A percentile compares a stretch with the other conserved stretches of the same genome.
These are phyloP conservation scores for Valencia hispanica DNA, from an alignment of 2,797 vertebrate genomes.

Conservation along the genomic window DNA sequence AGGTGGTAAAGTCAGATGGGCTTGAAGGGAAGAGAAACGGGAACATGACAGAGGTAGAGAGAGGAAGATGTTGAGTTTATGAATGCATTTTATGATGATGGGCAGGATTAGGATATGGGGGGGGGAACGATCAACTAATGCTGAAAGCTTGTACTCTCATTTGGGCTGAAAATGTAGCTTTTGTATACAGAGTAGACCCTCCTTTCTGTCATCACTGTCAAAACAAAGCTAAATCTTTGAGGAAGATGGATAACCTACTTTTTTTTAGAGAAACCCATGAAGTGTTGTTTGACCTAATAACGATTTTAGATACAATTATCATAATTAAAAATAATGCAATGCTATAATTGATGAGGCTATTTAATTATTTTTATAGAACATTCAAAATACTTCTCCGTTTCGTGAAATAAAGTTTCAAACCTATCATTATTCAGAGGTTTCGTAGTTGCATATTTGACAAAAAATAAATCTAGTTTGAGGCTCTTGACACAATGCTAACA, in stretches of 20 bases:
- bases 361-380: no score
- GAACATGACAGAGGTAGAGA: conserved; percentile 15
- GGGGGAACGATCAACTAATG: conserved; percentile 46
- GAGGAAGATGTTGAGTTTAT: conserved; percentile 3
- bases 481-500: no score
- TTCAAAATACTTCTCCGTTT: no score
- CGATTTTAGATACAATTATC: neutral
- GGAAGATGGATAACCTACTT: neutral
- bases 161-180: conserved; percentile 24
- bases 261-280: neutral
- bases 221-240: neutral
- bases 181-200: neutral
- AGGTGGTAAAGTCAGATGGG: neutral
- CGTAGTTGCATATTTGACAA: no score
- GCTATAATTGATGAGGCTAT: no score
- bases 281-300: neutral
- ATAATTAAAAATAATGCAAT: neutral
- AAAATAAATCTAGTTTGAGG: no score
- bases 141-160: conserved; percentile 42
- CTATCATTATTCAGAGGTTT: no score
- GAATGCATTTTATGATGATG: conserved; percentile 23
- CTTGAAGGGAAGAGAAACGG: conserved; percentile 5
- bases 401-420: no score
- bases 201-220: neutral
- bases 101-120: conserved; percentile 30